phyloP scores from a whole-genome alignment of 2,113 vertebrate species.

The Chinchilla lanigera region DNA sequence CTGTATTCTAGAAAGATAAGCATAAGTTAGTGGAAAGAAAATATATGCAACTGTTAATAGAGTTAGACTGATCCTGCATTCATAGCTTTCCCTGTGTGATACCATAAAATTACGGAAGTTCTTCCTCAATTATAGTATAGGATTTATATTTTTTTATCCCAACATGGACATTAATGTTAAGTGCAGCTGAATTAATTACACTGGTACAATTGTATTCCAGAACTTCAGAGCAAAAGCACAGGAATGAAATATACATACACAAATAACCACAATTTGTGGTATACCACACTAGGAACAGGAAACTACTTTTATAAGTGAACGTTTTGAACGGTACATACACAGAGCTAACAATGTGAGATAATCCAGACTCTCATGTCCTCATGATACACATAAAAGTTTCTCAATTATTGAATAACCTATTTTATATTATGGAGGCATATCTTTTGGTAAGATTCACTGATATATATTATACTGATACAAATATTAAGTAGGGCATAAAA shows the following conservation, averaged over 20 bases:
- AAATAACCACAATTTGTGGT: slow-evolving; percentile 85
- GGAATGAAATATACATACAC: slow-evolving; percentile 76
- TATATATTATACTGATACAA: slow-evolving; percentile 86
- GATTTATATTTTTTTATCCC: slow-evolving; percentile 76
- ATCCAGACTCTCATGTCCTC: slow-evolving; percentile 86
- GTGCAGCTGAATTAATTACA: slow-evolving; percentile 85
- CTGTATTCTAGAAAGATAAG: slow-evolving; percentile 90
- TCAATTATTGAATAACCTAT: slow-evolving; percentile 85
- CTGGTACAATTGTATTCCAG: slow-evolving; percentile 76
- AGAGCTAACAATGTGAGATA: slow-evolving; percentile 86
- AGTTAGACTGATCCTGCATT: slow-evolving; percentile 96
- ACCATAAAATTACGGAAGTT: slow-evolving; percentile 84
- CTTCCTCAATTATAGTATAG: slow-evolving; percentile 85
- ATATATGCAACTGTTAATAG: slow-evolving; percentile 86
- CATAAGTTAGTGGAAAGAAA: slow-evolving; percentile 89
- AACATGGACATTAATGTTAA: slow-evolving; percentile 87
- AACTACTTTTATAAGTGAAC: slow-evolving; percentile 85
- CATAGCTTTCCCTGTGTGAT: slow-evolving; percentile 87
- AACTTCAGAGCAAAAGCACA: slow-evolving; percentile 84
- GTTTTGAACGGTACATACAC: slow-evolving; percentile 84
- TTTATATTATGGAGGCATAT: slow-evolving; percentile 88
- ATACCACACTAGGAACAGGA: slow-evolving; percentile 84
- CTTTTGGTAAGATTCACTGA: slow-evolving; percentile 86
- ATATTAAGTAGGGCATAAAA: slow-evolving; percentile 88
- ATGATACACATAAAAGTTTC: slow-evolving; percentile 85